Base-by-base conservation (phyloP, 2,113 vertebrate genomes). In the Caranx melampygus region DNA sequence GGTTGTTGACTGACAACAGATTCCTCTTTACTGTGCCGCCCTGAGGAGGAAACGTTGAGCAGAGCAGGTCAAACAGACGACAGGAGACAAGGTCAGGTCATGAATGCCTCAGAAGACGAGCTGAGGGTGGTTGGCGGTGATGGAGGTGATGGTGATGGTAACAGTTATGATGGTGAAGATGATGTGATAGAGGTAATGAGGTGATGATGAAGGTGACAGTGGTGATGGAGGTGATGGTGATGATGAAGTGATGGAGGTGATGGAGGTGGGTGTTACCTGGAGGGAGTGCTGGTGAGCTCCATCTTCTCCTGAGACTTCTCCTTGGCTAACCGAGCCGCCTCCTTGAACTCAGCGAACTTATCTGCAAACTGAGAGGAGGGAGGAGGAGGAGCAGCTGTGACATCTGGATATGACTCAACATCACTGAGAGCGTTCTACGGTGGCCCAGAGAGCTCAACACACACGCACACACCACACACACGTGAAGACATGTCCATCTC, bases 301-400 rank as follows among this genome's bases (percentile, higher is more conserved):
- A 96, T 97, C 92, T 99, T 99, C 94, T 99, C 97, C 79, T 99
- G 98, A 42, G 97, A 98, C 94, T 97, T 98, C 93, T 99, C 97
- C 86, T 99, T 99, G 52, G 97, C 98, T 83, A 97, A 88, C 79
- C 97, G 94, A 0, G 98, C 97, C 52, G 98, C 97, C 95, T 99
- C 97, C 89, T 99, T 99, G 92, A 99, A 99, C 94, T 99, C 98
- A 2, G 97, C 95, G 93, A 99, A 99, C 93, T 99, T 99, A 69
- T 99, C 98, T 78, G 98, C 96, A 94, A 99, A 99, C 98, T 99
- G 63, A 67, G 67, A 63, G n/a, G n/a, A n/a, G n/a, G n/a, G 76
- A 72, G 13, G 7, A 69, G 15, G 0, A 40, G 9, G 6, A 58
- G 26, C 26, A 26, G 26, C 26, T 26, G 26, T 26, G 26, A 26